phyloP scores from a whole-genome alignment of 30 jellyfish, hydroid and myxozoan genomes.

The Cassiopea xamachana region DNA sequence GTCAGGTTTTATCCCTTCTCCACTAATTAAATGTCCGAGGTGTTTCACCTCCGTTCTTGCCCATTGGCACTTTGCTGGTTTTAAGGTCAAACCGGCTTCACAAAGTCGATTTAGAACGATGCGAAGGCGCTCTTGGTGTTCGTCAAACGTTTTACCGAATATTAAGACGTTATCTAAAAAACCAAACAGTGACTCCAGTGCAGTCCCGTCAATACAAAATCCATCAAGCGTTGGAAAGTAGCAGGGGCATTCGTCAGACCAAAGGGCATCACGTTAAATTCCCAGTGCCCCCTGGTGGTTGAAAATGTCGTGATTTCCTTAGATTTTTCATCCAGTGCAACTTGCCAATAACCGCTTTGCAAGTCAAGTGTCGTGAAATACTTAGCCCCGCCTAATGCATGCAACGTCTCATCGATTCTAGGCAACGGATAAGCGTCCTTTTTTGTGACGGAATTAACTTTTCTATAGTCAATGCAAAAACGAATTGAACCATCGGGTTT shows the following conservation, averaged over 20 bases:
- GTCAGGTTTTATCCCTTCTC: constrained; percentile 53
- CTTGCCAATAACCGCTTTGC: constrained; percentile 73
- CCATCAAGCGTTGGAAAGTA: constrained; percentile 74
- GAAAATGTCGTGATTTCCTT: constrained; percentile 74
- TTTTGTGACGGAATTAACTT: constrained; percentile 64
- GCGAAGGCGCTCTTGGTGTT: constrained; percentile 55
- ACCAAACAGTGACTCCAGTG: constrained; percentile 50
- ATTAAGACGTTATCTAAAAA: constrained; percentile 77
- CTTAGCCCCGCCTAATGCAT: constrained; percentile 43
- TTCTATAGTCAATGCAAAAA: constrained; percentile 74
- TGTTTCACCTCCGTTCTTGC: constrained; percentile 28
- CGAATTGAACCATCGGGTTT: constrained; percentile 68
- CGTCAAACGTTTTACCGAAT: constrained; percentile 31
- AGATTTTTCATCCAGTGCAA: constrained; percentile 18
- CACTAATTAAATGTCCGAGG: constrained; percentile 31
- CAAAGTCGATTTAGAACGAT: constrained; percentile 20
- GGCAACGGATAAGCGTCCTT: constrained; percentile 76
- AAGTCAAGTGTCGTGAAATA: constrained; percentile 66
- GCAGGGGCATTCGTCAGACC: constrained; percentile 82
- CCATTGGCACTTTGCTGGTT: constrained; percentile 44
- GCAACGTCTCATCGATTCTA: constrained; percentile 48
- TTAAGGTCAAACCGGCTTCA: constrained; percentile 43
- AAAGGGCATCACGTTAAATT: constrained; percentile 63
- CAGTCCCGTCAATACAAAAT: constrained; percentile 39
- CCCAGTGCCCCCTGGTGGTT: constrained; percentile 57